Evolutionary conservation across 2,888 invertebrate genomes (phyloP).

Genomic region (Agrochola litura): DNA sequence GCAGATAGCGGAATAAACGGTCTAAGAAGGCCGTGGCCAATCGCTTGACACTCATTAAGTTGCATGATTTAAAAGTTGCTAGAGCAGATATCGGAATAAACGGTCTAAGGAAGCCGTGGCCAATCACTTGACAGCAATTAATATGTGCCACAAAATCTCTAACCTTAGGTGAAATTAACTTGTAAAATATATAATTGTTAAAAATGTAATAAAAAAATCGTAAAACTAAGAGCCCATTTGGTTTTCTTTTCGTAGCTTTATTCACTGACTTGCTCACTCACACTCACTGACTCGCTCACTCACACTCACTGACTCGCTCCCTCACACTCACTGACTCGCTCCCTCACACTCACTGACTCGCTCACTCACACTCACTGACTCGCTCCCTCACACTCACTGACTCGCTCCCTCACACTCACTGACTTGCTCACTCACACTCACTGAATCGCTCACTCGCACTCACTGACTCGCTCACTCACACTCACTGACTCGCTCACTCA

Average conservation of each 20-base stretch:
- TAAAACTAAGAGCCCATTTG: background rate
- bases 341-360: background rate
- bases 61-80: background rate
- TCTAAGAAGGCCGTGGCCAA: background rate
- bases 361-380: background rate
- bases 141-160: too few relatives aligned
- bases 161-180: too few relatives aligned
- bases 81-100: too few relatives aligned
- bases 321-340: too few relatives aligned
- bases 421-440: too few relatives aligned
- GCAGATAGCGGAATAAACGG: too few relatives aligned
- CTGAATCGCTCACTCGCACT: too few relatives aligned
- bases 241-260: background rate
- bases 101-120: background rate
- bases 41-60: background rate
- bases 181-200: background rate
- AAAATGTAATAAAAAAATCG: constrained; percentile 7
- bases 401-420: too few relatives aligned
- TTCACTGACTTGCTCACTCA: background rate
- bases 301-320: too few relatives aligned
- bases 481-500: too few relatives aligned
- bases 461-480: too few relatives aligned
- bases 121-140: background rate
- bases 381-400: too few relatives aligned
- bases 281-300: background rate